Conservation (phyloP, 2,797 vertebrate genomes). For the Catharus ustulatus region DNA sequence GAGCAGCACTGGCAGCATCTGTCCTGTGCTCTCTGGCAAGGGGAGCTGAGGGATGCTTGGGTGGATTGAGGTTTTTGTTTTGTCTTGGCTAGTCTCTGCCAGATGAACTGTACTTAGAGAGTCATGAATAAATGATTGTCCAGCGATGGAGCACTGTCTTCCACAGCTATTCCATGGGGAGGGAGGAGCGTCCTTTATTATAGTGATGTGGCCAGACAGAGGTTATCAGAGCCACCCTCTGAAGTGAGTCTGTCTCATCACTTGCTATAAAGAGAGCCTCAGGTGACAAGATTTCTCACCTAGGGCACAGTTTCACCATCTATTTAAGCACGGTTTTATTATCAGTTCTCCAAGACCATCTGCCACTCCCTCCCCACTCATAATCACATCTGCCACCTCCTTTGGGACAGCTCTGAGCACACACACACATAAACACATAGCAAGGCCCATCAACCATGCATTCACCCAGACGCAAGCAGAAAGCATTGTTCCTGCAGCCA, state of each 20-base stretch:
- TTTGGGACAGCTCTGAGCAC: conserved; percentile 11
- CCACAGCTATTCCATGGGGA: not conserved
- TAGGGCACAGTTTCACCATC: not conserved
- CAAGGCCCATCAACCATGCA: not conserved
- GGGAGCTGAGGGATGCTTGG: not conserved
- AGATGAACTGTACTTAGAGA: not conserved
- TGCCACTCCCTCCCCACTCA: not conserved
- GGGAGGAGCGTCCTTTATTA: not conserved
- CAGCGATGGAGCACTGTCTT: fast-evolving
- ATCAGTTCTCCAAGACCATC: conserved; percentile 35
- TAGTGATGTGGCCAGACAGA: not conserved
- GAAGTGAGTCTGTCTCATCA: not conserved
- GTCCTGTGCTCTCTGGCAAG: not conserved
- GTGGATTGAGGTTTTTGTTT: not conserved
- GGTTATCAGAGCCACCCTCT: not conserved
- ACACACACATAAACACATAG: not conserved
- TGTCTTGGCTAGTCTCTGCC: not conserved
- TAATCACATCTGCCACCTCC: conserved; percentile 12
- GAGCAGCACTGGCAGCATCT: not conserved
- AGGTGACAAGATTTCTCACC: conserved; percentile 34
- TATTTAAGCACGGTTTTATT: conserved; percentile 8
- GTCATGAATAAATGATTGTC: conserved; percentile 12
- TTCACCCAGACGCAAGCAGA: not conserved
- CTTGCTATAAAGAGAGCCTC: not conserved
- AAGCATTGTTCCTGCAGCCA: not conserved